phyloP scores from a whole-genome alignment of 2,113 vertebrate genomes.

The Ameiurus melas region DNA sequence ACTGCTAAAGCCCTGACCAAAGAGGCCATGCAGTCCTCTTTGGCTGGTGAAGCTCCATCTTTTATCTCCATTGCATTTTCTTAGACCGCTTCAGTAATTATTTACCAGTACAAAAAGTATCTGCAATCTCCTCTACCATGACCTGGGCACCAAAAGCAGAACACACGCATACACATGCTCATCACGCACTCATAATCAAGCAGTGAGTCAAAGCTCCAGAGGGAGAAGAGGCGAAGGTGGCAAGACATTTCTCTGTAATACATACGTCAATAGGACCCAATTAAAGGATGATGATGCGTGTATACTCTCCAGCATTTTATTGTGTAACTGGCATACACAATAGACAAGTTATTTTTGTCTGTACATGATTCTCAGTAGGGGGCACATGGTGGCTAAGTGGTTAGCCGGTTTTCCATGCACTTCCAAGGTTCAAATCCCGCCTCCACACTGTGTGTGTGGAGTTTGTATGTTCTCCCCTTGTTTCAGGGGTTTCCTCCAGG shows the following conservation, averaged over 20 bases:
- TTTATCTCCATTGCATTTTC: slow-evolving; percentile 34
- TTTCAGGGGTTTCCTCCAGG: too few relatives aligned
- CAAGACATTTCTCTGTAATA: slow-evolving; percentile 2
- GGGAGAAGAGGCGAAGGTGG: slow-evolving; percentile 19
- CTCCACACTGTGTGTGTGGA: too few relatives aligned
- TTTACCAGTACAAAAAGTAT: slow-evolving; percentile 37
- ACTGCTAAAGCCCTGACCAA: slow-evolving; percentile 20
- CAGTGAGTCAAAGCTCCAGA: slow-evolving; percentile 30
- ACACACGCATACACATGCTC: neutral
- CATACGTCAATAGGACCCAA: slow-evolving; percentile 30
- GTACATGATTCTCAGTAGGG: too few relatives aligned
- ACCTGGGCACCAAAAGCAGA: slow-evolving; percentile 19
- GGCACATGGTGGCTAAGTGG: too few relatives aligned
- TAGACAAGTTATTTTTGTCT: too few relatives aligned
- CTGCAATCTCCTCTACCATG: slow-evolving; percentile 43
- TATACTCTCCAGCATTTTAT: neutral
- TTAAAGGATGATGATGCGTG: slow-evolving; percentile 24
- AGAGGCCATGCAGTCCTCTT: slow-evolving; percentile 23
- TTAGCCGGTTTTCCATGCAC: too few relatives aligned
- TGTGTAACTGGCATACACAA: neutral
- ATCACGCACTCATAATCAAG: neutral
- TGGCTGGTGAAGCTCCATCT: slow-evolving; percentile 36
- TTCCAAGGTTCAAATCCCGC: too few relatives aligned
- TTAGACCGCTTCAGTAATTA: slow-evolving; percentile 46
- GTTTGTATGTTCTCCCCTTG: too few relatives aligned